Percentiles rank a stretch among this genome's conserved stretches.
Conservation (phyloP, 2,888 invertebrate genomes). For the Hirudinaria manillensis region DNA sequence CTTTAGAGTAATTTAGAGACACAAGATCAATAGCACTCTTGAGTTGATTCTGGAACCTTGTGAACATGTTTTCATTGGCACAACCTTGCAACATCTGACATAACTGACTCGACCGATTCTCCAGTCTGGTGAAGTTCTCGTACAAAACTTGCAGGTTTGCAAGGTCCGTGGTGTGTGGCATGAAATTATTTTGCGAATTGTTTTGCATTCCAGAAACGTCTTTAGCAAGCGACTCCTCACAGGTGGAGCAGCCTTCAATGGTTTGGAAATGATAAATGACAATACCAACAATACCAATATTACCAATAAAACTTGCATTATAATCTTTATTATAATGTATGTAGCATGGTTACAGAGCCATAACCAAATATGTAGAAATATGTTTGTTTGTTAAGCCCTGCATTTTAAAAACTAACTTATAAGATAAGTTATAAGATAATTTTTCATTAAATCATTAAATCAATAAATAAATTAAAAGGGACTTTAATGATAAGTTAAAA, state of each 20-base stretch:
- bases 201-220: slow-evolving; percentile 38
- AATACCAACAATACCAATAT: too few relatives aligned
- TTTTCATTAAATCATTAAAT: too few relatives aligned
- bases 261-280: too few relatives aligned
- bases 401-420: too few relatives aligned
- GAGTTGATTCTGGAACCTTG: background rate
- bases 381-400: too few relatives aligned
- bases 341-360: too few relatives aligned
- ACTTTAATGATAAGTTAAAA: too few relatives aligned
- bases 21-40: background rate
- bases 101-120: background rate
- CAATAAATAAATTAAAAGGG: too few relatives aligned
- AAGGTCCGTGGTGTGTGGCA: background rate
- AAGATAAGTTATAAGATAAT: too few relatives aligned
- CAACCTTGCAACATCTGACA: background rate
- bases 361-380: too few relatives aligned
- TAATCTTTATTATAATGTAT: too few relatives aligned
- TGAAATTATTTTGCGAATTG: background rate
- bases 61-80: background rate
- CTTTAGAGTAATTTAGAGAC: background rate
- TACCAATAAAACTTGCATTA: too few relatives aligned
- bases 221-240: slow-evolving; percentile 42
- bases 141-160: background rate
- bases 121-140: background rate
- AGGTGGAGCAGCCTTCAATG: slow-evolving; percentile 41